Conservation (phyloP, 2,888 invertebrate species). For the Netelia inedita region DNA sequence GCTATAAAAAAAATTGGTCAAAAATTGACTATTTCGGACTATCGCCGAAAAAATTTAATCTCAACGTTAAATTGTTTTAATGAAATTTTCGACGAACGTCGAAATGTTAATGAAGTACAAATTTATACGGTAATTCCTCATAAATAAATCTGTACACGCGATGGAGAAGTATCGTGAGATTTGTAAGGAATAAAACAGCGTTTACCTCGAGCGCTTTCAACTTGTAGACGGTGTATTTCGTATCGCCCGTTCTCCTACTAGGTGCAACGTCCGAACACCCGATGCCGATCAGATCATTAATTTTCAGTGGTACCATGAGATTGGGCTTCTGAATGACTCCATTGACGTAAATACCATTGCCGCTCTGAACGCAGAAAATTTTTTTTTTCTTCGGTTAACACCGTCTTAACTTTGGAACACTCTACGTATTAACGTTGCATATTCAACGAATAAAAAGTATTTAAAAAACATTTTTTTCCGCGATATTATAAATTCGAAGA, state of each 20-base stretch:
- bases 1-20: background rate
- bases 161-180: background rate
- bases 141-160: background rate
- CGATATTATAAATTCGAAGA: background rate
- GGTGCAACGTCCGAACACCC: constrained; percentile 80
- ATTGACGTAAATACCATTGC: constrained; percentile 88
- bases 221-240: background rate
- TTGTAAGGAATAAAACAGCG: background rate
- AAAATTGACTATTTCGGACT: background rate
- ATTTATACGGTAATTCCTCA: no score
- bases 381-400: background rate
- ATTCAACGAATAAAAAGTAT: background rate
- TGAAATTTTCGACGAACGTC: background rate
- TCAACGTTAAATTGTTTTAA: background rate
- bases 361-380: constrained; percentile 85
- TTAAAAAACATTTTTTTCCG: background rate
- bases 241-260: background rate
- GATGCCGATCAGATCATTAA: constrained; percentile 87
- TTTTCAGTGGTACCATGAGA: constrained; percentile 82
- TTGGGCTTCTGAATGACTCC: constrained; percentile 83
- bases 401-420: constrained; percentile 4
- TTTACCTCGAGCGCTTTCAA: constrained; percentile 36
- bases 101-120: no score
- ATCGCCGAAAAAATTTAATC: background rate
- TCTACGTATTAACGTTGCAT: background rate